Base-by-base conservation (phyloP, 1,140 invertebrate species). In the Riptortus pedestris region DNA sequence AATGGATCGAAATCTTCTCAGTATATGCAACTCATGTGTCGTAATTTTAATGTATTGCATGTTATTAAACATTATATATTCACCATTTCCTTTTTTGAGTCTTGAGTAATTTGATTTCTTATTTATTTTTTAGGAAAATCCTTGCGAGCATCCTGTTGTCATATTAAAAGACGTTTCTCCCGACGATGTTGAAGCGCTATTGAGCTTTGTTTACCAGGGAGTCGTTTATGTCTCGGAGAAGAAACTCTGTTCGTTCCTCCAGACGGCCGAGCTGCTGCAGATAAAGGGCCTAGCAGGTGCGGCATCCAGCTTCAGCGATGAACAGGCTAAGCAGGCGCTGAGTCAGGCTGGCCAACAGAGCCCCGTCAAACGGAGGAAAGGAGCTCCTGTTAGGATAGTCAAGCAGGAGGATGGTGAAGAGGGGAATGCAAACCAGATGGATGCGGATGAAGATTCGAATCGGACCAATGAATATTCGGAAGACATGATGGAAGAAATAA, bases 141-240 rank as follows among this genome's bases (percentile, higher is more conserved):
- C 87, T 71, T 90, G 87, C 75, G 83, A 87, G 70, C 87, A 91
- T 78, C 88, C 88, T 18, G 88, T 91, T 76, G 86, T 91, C 70
- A 88, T 89, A 72, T 83, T 90, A 80, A 80, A 85, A 72, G 87
- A 91, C 79, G 84, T 91, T 16, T 80, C 82, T 29, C 85, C 84
- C 69, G 82, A 84, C 69, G 85, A 90, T 73, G 76, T 91, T 63
- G 82, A 84, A 69, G 85, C 87, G 66, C 80, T 91, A 33, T 75
- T 90, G 66, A 85, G 88, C 72, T 90, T 90, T 73, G 89, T 90
- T 83, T 92, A 92, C 72, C 81, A 84, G 73, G 91, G 91, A 62
- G 90, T 93, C 77, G 91, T 94, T 9, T 93, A 92, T 74, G 90
- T 95, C 61, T 85, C 89, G 67, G 87, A 93, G 73, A 88, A 90